Base-by-base conservation (phyloP, 2,888 invertebrate species). In the Drosophila tripunctata region DNA sequence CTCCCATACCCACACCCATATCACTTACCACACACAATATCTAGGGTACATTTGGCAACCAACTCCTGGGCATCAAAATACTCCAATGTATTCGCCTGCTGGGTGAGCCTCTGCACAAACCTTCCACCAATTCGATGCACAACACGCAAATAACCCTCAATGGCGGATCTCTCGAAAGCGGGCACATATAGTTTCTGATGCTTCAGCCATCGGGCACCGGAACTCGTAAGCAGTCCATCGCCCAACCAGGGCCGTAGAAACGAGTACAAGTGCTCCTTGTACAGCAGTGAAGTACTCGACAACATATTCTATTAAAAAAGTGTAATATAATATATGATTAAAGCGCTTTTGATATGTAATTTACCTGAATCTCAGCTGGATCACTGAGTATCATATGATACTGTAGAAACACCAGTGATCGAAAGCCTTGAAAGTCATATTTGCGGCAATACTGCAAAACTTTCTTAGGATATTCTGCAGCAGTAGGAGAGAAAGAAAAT, bases 161-260 rank as follows among this genome's bases (percentile, higher is more conserved):
- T 79, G 52, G 89, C 81, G 24, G 75, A 33, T n/a, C 71, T 67
- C 33, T 90, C 89, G 74, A 93, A 93, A 6, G 93, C 91, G 10
- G 93, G 92, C 4, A 91, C 90, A 43, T 93, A 92, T 27, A 93
- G 82, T 87, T 92, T 92, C 54, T 93, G 90, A 66, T 92, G 92
- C 24, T 91, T 90, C n/a, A 90, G 83, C 93, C 93, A 93, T 69
- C 92, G 92, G 21, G 90, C 88, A 24, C 88, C 83, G 54, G 87
- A 90, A 30, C 92, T 91, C 12, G 92, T 92, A 4, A 92, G 81
- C 1, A 93, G 88, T 4, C 92, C 92, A 31, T 91, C 89, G 7
- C 92, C 92, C 19, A 93, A 85, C 92, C 92, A 93, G 5, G 91
- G 90, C 4, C 81, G 82, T 1, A 93, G 62, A 48, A 89, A 90